Evolutionary conservation across 2,797 vertebrate genomes (phyloP).

Genomic region (Oreonectes daqikongensis): DNA sequence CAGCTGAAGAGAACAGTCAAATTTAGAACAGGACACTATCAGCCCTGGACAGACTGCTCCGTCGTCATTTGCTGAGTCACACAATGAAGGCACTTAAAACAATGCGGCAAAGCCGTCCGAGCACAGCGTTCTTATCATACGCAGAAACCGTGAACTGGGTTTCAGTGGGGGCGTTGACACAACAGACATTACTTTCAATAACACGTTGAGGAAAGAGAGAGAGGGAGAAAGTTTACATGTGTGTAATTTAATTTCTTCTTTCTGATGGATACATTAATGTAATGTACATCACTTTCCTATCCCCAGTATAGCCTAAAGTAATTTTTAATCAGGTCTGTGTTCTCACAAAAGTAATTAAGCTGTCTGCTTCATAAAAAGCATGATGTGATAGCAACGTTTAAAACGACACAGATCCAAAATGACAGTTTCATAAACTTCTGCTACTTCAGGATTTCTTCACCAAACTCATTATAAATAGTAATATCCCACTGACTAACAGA

Average conservation of each 20-base stretch:
- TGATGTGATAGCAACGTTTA: background rate
- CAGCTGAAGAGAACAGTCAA: slow-evolving; percentile 9
- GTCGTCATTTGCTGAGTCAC: slow-evolving; percentile 53
- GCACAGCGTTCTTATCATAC: slow-evolving; percentile 46
- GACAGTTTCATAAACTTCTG: slow-evolving; percentile 12
- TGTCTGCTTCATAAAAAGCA: slow-evolving; percentile 2
- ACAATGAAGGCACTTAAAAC: slow-evolving; percentile 49
- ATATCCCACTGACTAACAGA: slow-evolving; percentile 5
- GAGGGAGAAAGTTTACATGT: slow-evolving; percentile 1
- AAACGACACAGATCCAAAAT: background rate
- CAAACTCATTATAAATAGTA: background rate
- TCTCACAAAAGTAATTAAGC: slow-evolving; percentile 13
- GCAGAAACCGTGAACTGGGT: slow-evolving; percentile 28
- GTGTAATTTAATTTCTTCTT: background rate
- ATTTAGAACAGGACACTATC: slow-evolving; percentile 52
- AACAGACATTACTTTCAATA: slow-evolving; percentile 29
- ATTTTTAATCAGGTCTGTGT: slow-evolving; percentile 21
- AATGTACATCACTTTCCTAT: slow-evolving; percentile 1
- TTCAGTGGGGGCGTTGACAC: slow-evolving; percentile 36
- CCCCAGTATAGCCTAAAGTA: background rate
- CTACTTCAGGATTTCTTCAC: background rate
- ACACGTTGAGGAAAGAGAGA: background rate
- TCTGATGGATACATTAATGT: slow-evolving; percentile 20
- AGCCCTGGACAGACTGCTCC: slow-evolving; percentile 46
- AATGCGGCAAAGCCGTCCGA: slow-evolving; percentile 35